Evolutionary conservation across 1,140 invertebrate genomes (phyloP), one percentile per base, ranked within the genome.

Genomic region (Zaprionus tsacasi): DNA sequence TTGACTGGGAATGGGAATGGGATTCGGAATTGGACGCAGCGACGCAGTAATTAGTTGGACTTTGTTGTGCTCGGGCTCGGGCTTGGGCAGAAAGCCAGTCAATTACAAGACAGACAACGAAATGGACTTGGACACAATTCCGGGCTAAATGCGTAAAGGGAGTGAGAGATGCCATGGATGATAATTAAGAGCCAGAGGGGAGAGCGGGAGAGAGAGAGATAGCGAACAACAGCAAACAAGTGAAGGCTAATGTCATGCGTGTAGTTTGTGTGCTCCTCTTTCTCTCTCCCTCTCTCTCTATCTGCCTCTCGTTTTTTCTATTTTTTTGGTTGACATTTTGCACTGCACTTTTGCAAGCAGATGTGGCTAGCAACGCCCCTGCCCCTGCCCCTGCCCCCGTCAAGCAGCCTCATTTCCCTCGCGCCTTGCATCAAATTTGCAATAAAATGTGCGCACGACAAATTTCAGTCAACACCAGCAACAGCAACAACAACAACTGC

Each of bases 361-460:
- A 73, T 73, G 70, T 73, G 63, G 27, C 35, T 36, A 48, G 70
- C 64, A 54, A 67, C 63, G 70, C 63, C 63, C n/a, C 57, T 8
- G 3, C 17, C 8, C 21, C 0, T 13, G 12, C n/a, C 35, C 11
- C 27, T 25, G 17, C 66, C 73, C 17, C 40, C 15, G 1, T 25
- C 13, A 11, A 40, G 38, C 38, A 50, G 45, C n/a, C 54, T 21
- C 52, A 6, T 48, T 33, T 36, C 30, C 45, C 43, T 8, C 30
- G 45, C 60, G 60, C 43, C 61, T 48, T 25, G 33, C 79, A 64
- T 77, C 67, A 79, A 79, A 87, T 87, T 87, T 82, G 65, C 82
- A 74, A 79, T 73, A 81, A 73, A 85, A 77, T 77, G 50, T 73
- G 70, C 77, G 73, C 66, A 68, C 77, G 68, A 83, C 76, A 83